Conservation (phyloP, 1,140 invertebrate species). For the Hydropsyche tenuis region DNA sequence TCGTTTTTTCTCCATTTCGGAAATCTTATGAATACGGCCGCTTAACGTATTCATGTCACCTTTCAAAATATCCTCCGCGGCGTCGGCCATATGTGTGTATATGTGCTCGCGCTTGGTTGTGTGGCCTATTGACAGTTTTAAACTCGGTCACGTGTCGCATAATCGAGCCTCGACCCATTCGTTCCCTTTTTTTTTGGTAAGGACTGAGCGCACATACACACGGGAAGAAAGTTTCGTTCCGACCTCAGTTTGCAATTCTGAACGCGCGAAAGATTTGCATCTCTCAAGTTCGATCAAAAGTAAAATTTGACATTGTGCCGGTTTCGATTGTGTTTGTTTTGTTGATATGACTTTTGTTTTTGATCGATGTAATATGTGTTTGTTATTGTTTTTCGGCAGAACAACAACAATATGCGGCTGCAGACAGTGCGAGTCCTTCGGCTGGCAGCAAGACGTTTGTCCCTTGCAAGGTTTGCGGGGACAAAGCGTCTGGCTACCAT, state of each 20-base stretch:
- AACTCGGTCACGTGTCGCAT: constrained; percentile 12
- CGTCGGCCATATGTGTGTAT: no score
- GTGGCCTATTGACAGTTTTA: not conserved
- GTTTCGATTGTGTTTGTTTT: no score
- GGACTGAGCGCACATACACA: not conserved
- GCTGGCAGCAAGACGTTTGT: constrained; percentile 81
- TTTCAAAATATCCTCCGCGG: not conserved
- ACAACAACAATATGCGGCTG: constrained; percentile 74
- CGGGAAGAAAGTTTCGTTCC: not conserved
- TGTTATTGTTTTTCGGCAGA: constrained; percentile 63
- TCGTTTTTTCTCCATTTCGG: not conserved
- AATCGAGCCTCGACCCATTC: not conserved
- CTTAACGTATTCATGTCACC: constrained; percentile 6
- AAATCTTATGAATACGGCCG: not conserved
- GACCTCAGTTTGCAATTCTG: constrained; percentile 12
- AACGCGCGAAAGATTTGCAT: not conserved
- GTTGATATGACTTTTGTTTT: no score
- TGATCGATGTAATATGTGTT: not conserved
- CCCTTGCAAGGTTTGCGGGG: constrained; percentile 97
- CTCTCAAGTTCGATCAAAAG: no score
- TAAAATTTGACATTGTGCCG: no score
- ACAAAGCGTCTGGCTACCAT: constrained; percentile 98
- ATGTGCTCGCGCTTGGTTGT: no score
- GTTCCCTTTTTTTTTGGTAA: no score
- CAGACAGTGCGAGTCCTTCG: constrained; percentile 58